Evolutionary conservation across 2,113 vertebrate species (phyloP), one percentile per base, ranked within the genome.

Genomic region (Rousettus leschenaultii): DNA sequence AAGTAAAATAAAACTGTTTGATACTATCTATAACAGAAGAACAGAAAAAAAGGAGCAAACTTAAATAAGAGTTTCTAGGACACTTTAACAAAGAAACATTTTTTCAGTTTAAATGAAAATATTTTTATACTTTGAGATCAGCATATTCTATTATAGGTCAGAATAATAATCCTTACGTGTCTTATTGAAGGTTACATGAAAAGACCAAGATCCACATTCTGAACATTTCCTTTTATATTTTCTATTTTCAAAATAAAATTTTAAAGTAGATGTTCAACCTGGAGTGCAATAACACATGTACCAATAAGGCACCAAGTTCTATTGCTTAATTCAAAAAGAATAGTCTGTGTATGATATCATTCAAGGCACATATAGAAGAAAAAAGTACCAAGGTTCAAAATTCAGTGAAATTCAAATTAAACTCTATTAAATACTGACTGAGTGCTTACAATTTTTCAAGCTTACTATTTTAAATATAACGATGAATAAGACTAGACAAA

Each of bases 71-170:
- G 24, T 61, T 97, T 68, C 51, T 93, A 79, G 12, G 35, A 66
- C 21, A 77, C 24, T 70, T 86, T 79, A 89, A 83, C 8, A 86
- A 94, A 83, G 16, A 87, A 94, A 68, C 6, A 78, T 35, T 68
- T 83, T 80, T 82, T 66, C 45, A 43, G 19, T 87, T 77, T 89
- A 95, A 91, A 95, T 84, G 38, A 55, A 92, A 96, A 51, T 68
- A 89, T 45, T 65, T 80, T 55, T 38, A 59, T 63, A 48, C 75
- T 43, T 61, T 92, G 18, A 59, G 38, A 90, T 38, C 16, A 74
- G 38, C 24, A 92, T 43, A 66, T 63, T 57, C 1, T 57, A 53
- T 5, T 16, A 57, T 12, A 96, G 33, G 66, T 83, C 33, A 77
- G 77, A 83, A 82, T 43, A 24, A 26, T 26, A 86, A 93, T 21